Evolutionary conservation across 2,888 invertebrate genomes (phyloP).

Genomic region (Machimus atricapillus): DNA sequence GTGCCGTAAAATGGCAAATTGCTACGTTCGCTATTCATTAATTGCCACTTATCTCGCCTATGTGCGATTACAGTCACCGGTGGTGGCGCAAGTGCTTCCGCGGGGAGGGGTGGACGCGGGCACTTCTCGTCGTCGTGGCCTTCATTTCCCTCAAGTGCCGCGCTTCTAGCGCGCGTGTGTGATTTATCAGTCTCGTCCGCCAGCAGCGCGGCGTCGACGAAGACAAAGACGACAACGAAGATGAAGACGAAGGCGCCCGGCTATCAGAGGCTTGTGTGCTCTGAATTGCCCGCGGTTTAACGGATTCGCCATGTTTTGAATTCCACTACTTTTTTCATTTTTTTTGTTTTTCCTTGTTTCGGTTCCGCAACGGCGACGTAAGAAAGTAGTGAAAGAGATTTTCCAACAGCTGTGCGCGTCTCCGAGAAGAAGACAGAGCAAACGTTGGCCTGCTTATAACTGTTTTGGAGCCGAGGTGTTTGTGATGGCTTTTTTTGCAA

Average conservation of each 20-base stretch:
- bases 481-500: not conserved
- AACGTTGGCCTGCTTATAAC: not conserved
- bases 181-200: not conserved
- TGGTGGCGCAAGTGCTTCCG: not conserved
- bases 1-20: constrained; percentile 9
- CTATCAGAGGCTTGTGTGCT: not conserved
- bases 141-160: not conserved
- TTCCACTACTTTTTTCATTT: not conserved
- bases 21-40: constrained; percentile 20
- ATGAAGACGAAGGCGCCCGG: not conserved
- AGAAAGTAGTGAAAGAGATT: constrained; percentile 21
- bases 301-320: constrained; percentile 25
- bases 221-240: too few relatives aligned
- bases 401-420: constrained; percentile 8
- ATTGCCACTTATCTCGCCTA: constrained; percentile 7
- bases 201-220: not conserved
- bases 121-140: not conserved
- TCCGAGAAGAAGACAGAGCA: not conserved
- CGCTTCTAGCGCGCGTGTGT: not conserved
- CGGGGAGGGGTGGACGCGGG: not conserved
- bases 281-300: constrained; percentile 20
- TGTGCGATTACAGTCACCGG: not conserved
- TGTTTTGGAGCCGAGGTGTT: not conserved
- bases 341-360: not conserved
- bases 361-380: constrained; percentile 12